Base-by-base conservation (phyloP, 2,888 invertebrate species). In the Catocala fraxini region DNA sequence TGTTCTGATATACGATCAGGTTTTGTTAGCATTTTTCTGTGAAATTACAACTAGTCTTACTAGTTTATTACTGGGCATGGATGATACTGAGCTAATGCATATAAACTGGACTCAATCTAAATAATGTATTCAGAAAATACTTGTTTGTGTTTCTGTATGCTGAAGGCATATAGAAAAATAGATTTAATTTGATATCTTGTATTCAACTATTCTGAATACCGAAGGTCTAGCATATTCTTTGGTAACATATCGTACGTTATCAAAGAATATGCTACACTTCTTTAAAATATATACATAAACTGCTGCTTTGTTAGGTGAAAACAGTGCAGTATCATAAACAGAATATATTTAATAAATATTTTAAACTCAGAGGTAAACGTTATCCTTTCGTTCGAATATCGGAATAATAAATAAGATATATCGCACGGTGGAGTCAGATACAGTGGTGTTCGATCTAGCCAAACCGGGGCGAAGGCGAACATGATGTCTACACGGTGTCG, bases 401-500 rank as follows among this genome's bases (percentile, higher is more conserved):
- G 59, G 53, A 57, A 58, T 75, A 64, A 72, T 68, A 78, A 65
- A 68, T 63, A 62, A 66, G 65, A 56, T 63, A 67, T 41, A 59
- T 52, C 55, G 67, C 56, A 65, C 56, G 63, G 58, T 60, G 34
- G 62, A 57, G 46, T 60, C 48, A 71, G 63, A 68, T 68, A 73
- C 58, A 73, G 53, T 59, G 66, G 65, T 68, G 72, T 78, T 79
- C 76, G 73, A 79, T 80, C 67, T 77, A 75, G 78, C 65, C 72
- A 71, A 75, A 65, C 73, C 68, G 68, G 60, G 68, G 78, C 71
- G 84, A 82, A 82, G 83, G 84, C 72, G 84, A 86, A 85, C 86
- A 88, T 82, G 86, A 85, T 84, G 84, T 83, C 79, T 84, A 86
- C 85, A 86, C 81, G 83, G 82, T 81, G 84, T 73, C 79, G 77